These are phyloP conservation scores for Cebidichthys violaceus DNA, from an alignment of 2,113 vertebrate species.

Conservation along the genomic window DNA sequence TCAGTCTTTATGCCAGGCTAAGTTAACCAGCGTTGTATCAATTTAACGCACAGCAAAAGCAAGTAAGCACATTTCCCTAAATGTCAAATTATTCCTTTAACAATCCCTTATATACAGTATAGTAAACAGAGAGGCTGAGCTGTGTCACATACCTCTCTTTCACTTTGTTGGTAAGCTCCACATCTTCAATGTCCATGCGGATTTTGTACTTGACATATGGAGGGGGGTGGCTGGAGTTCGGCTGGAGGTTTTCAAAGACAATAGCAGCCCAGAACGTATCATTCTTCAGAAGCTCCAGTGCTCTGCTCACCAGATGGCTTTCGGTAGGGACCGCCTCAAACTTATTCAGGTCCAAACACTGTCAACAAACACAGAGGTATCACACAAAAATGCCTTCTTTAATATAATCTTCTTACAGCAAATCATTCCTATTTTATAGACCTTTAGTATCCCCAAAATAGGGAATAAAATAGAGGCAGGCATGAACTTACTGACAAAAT, in stretches of 20 bases:
- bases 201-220: slow-evolving; percentile 94
- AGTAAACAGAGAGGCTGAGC: background rate
- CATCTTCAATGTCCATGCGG: slow-evolving; percentile 95
- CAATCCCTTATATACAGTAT: background rate
- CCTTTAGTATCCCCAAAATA: slow-evolving; percentile 8
- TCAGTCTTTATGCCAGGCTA: background rate
- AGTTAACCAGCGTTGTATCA: background rate
- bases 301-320: slow-evolving; percentile 85
- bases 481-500: slow-evolving; percentile 22
- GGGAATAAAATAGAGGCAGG: slow-evolving; percentile 10
- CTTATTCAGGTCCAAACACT: slow-evolving; percentile 97
- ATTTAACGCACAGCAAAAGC: background rate
- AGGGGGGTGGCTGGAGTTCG: slow-evolving; percentile 81
- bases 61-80: background rate
- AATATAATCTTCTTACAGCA: background rate
- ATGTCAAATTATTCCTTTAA: background rate
- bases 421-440: slow-evolving; percentile 11
- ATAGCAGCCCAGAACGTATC: slow-evolving; percentile 93
- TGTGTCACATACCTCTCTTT: slow-evolving; percentile 86
- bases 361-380: slow-evolving; percentile 53
- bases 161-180: slow-evolving; percentile 89
- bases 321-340: slow-evolving; percentile 89
- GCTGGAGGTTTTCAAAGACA: slow-evolving; percentile 87
- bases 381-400: slow-evolving; percentile 4
- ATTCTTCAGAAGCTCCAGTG: slow-evolving; percentile 89